phyloP scores from a whole-genome alignment of 2,113 vertebrate species.

The Anarhynchus alexandrinus region DNA sequence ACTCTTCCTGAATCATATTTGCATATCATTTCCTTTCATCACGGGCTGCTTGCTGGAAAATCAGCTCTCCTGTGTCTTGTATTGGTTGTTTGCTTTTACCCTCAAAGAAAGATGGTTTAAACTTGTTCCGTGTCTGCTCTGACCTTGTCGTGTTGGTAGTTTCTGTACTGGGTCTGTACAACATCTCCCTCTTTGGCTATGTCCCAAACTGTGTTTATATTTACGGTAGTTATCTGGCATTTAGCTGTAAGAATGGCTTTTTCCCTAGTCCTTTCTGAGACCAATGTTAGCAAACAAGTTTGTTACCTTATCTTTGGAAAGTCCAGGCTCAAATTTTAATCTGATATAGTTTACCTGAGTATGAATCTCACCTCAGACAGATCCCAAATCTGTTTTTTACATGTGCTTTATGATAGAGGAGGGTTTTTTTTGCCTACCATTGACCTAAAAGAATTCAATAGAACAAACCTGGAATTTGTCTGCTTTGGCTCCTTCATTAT shows the following conservation, averaged over 20 bases:
- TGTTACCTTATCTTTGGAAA: not conserved
- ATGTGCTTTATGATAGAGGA: not conserved
- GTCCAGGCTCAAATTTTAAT: not conserved
- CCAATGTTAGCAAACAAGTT: not conserved
- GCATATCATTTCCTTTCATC: not conserved
- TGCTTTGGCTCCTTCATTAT: not conserved
- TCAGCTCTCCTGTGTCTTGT: not conserved
- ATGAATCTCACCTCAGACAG: not conserved
- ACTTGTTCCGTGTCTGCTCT: not conserved
- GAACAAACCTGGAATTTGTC: not conserved
- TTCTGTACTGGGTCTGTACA: not conserved
- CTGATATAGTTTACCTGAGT: not conserved
- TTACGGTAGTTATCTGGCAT: not conserved
- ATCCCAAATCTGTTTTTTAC: not conserved
- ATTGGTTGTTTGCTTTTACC: not conserved
- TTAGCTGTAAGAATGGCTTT: not conserved
- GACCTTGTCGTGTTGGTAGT: not conserved
- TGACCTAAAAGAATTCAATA: not conserved
- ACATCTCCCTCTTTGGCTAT: not conserved
- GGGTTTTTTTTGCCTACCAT: not conserved
- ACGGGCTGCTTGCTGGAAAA: not conserved
- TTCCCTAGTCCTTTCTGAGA: not conserved
- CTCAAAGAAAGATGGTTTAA: not conserved
- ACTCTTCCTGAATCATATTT: conserved; percentile 1
- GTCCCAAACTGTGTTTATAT: not conserved